Conservation (phyloP, 2,888 invertebrate species). For the Phrixothrix hirtus region DNA sequence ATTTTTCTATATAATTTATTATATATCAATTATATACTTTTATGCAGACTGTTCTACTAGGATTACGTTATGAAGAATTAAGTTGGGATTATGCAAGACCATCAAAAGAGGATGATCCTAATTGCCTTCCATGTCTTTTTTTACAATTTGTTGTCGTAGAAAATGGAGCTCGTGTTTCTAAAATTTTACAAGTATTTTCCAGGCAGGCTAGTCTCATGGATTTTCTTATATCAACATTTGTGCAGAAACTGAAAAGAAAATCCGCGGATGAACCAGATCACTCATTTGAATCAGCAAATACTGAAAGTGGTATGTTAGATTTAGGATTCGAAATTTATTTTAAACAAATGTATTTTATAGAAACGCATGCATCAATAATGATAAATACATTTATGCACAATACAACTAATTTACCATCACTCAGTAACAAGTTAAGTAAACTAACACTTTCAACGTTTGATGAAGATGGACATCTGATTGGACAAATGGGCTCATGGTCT, state of each 20-base stretch:
- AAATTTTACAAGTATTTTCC: slow-evolving; percentile 75
- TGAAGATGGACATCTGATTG: slow-evolving; percentile 83
- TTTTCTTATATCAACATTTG: slow-evolving; percentile 80
- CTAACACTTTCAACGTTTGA: slow-evolving; percentile 88
- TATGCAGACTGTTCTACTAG: slow-evolving; percentile 76
- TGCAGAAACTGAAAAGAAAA: slow-evolving; percentile 69
- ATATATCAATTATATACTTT: slow-evolving; percentile 3
- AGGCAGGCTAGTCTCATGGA: slow-evolving; percentile 86
- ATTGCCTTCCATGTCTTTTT: slow-evolving; percentile 90
- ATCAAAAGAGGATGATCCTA: slow-evolving; percentile 79
- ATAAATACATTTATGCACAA: slow-evolving; percentile 49
- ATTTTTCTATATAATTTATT: background rate
- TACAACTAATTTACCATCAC: slow-evolving; percentile 61
- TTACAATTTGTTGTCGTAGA: slow-evolving; percentile 85
- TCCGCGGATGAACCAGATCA: slow-evolving; percentile 56
- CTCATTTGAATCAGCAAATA: slow-evolving; percentile 45
- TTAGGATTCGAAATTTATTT: slow-evolving; percentile 1
- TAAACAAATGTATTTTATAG: slow-evolving; percentile 43
- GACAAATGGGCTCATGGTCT: slow-evolving; percentile 84
- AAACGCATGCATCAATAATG: slow-evolving; percentile 55
- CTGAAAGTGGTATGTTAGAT: slow-evolving; percentile 45
- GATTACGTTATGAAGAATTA: slow-evolving; percentile 84
- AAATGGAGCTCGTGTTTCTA: slow-evolving; percentile 75
- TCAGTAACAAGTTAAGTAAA: slow-evolving; percentile 84
- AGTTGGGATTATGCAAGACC: slow-evolving; percentile 93